Percentiles rank a stretch among this genome's conserved stretches.
These are phyloP conservation scores for Eulimnadia texana DNA, from an alignment of 1,140 invertebrate species.

Conservation along the genomic window DNA sequence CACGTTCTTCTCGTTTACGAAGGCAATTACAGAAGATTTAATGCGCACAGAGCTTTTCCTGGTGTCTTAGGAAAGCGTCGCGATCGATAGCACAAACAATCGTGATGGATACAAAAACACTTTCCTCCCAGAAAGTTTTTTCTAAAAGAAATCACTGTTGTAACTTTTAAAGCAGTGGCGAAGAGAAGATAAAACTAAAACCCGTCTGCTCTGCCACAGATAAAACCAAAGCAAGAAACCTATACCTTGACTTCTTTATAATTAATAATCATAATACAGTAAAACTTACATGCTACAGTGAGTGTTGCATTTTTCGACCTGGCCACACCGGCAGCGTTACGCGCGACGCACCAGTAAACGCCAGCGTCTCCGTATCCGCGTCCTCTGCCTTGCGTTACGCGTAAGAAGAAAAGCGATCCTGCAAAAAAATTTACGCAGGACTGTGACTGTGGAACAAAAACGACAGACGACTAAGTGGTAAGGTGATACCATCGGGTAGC, in stretches of 20 bases:
- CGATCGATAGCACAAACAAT: neutral
- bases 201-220: too few species aligned
- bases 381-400: slow-evolving; percentile 46
- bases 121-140: neutral
- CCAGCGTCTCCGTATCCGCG: slow-evolving; percentile 54
- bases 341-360: slow-evolving; percentile 86
- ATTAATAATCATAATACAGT: too few species aligned
- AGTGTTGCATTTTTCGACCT: slow-evolving; percentile 81
- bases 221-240: too few species aligned
- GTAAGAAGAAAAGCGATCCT: slow-evolving; percentile 70
- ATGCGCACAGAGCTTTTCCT: neutral
- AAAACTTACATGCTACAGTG: slow-evolving; percentile 73
- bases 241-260: too few species aligned
- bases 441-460: neutral
- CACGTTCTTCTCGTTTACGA: neutral
- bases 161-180: neutral
- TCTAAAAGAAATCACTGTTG: neutral
- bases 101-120: neutral
- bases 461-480: neutral
- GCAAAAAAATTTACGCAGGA: neutral
- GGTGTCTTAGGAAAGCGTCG: neutral
- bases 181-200: neutral
- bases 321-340: slow-evolving; percentile 66
- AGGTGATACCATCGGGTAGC: slow-evolving; percentile 50
- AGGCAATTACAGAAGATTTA: neutral